Percentiles rank a stretch among this genome's conserved stretches.
These are phyloP conservation scores for Timema cristinae DNA, from an alignment of 2,888 invertebrate genomes.

Conservation along the genomic window DNA sequence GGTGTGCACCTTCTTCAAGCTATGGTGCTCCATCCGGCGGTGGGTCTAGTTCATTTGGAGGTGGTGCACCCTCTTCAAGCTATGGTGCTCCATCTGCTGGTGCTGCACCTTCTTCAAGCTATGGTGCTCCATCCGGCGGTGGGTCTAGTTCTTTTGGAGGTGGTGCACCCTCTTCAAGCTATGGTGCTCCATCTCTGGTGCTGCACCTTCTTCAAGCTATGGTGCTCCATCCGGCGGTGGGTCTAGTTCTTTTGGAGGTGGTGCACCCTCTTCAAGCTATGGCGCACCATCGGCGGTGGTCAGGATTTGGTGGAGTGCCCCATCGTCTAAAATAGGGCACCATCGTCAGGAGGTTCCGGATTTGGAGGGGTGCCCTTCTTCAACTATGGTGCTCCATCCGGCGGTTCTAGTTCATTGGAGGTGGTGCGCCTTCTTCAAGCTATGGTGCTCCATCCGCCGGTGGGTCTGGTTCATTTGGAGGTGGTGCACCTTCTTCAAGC, in stretches of 20 bases:
- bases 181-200: constrained; percentile 42
- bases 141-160: no score
- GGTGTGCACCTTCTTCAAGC: constrained; percentile 22
- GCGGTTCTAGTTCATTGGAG: constrained; percentile 37
- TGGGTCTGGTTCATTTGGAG: constrained; percentile 14
- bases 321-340: constrained; percentile 44
- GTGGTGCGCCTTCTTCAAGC: constrained; percentile 16
- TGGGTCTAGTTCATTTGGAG: constrained; percentile 18
- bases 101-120: no score
- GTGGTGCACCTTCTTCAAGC: constrained; percentile 23
- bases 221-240: neutral
- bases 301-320: no score
- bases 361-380: constrained; percentile 36
- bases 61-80: constrained; percentile 24
- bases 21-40: constrained; percentile 22
- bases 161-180: no score
- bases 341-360: constrained; percentile 39
- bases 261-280: constrained; percentile 34
- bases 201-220: constrained; percentile 9
- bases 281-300: constrained; percentile 40
- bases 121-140: constrained; percentile 42
- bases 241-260: neutral
- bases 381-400: constrained; percentile 48
- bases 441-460: constrained; percentile 38
- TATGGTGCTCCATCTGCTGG: constrained; percentile 42